Evolutionary conservation across 2,797 vertebrate genomes (phyloP), one percentile per base, ranked within the genome.

Genomic region (Danio choprae): DNA sequence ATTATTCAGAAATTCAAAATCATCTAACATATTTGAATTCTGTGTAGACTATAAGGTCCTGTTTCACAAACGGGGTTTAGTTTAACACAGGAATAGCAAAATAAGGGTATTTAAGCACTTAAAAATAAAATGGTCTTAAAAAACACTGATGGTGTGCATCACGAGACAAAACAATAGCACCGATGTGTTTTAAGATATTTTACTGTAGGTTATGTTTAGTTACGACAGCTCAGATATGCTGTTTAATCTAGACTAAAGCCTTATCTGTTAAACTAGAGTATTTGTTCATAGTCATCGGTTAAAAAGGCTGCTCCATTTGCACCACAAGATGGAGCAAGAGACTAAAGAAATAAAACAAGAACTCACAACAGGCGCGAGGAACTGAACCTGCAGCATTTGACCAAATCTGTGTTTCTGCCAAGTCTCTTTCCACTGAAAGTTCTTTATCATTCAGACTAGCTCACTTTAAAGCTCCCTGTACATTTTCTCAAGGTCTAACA

Each of bases 271-370:
- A 29, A n/a, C n/a, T n/a, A n/a, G n/a, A n/a, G n/a, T n/a, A n/a
- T n/a, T n/a, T n/a, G 9, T 48, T 29, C 44, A 48, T 10, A 13
- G 18, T 29, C 15, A n/a, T 2, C 13, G 44, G 22, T 46, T 10
- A 36, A 8, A 51, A 0, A 16, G 29, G 29, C 48, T 74, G 12
- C 59, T 41, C 29, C 4, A 41, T 74, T 75, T 63, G n/a, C 9
- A 63, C 74, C 74, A 77, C 74, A 56, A 67, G 74, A n/a, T 77
- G 74, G 74, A 29, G 74, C 63, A 56, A 56, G 20, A 77, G 20
- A 67, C 50, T 36, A 67, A 46, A 77, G 50, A 11, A 67, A 44
- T 7, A 18, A 58, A 29, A 7, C 40, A 72, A 15, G 12, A 13
- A 5, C 51, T 22, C 12, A 43, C 5, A 43, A 22, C 51, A 72